Base-by-base conservation (phyloP, 2,888 invertebrate species). In the Linyphia triangularis region DNA sequence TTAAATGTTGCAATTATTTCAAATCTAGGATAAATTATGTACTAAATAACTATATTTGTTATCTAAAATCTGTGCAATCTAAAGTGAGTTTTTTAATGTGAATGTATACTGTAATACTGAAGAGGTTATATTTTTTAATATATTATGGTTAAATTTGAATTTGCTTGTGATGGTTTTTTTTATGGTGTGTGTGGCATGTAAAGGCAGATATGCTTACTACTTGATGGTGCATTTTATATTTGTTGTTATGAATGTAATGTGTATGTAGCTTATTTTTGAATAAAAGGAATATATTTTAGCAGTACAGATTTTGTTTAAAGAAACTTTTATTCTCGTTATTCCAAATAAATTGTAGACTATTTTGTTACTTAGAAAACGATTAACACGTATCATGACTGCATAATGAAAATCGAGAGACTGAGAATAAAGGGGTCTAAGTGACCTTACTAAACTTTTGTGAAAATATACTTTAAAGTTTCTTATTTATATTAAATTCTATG, bases 191-290 rank as follows among this genome's bases (percentile, higher is more conserved):
- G 33, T 37, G 77, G 77, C 26, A 24, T 77, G 30, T 67, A 7
- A 33, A 28, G 70, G 43, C 40, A 63, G 10, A 19, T 75, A 19
- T 79, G 40, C 28, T 51, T 79, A 67, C 79, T 28, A 13, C 63
- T 78, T 28, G 67, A 79, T 28, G 79, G 65, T 79, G 79, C 43
- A 67, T 79, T 79, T 67, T 43, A 51, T 51, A 51, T 67, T 51
- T 65, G 19, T 51, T 65, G 19, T 40, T 63, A 26, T 79, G 78
- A 26, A 61, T 79, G 65, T 79, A 67, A 75, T 75, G 67, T 67
- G 5, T 79, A 4, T 51, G 67, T 51, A 67, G 79, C 51, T 67
- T 79, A 79, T 79, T 79, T 79, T 79, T 67, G 51, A 67, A 59
- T 79, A 79, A 79, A 79, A 10, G 51, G 28, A 51, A n/a, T n/a